Base-by-base conservation (phyloP, 2,797 vertebrate genomes). In the Pseudomugil tenellus region DNA sequence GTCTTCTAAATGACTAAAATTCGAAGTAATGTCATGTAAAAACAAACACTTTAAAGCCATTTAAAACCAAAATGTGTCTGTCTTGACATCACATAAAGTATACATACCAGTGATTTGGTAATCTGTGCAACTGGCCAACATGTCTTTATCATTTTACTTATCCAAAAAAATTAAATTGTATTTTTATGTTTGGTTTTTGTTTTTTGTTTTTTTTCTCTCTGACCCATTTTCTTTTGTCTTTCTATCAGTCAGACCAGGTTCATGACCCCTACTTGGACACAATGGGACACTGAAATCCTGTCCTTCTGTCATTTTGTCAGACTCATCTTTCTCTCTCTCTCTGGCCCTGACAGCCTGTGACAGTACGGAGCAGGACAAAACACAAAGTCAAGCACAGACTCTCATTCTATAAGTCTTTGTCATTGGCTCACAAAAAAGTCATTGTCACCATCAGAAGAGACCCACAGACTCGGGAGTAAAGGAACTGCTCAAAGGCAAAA, bases 401-500 rank as follows among this genome's bases (percentile, higher is more conserved):
- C 72, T 76, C 87, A 86, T 91, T 91, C 84, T 87, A 91, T 70
- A 51, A 83, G 86, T 79, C 87, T 91, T 80, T 86, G 69, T 90
- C 89, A 87, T 77, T 72, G 67, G 66, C 57, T 83, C 76, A 90
- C 84, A 92, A 78, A 88, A 89, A 88, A 82, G 71, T 67, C 82
- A 85, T 92, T 92, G 91, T 92, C 83, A 77, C 82, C 61, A 69
- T 81, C 53, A 61, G 79, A 79, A 81, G 80, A 68, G 78, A 70
- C 65, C 72, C 72, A 80, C 69, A 54, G 73, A 23, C 9, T 17
- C 25, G 2, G 52, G 46, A 9, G 60, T 0, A n/a, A 29, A 29
- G 62, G 72, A 25, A 25, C 67, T 64, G 60, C 55, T 58, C 65
- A 60, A 31, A 23, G 29, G 54, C 41, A 41, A 6, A 14, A 28